Evolutionary conservation across 2,797 vertebrate species (phyloP), one percentile per base, ranked within the genome.

Genomic region (Botia almorhae): DNA sequence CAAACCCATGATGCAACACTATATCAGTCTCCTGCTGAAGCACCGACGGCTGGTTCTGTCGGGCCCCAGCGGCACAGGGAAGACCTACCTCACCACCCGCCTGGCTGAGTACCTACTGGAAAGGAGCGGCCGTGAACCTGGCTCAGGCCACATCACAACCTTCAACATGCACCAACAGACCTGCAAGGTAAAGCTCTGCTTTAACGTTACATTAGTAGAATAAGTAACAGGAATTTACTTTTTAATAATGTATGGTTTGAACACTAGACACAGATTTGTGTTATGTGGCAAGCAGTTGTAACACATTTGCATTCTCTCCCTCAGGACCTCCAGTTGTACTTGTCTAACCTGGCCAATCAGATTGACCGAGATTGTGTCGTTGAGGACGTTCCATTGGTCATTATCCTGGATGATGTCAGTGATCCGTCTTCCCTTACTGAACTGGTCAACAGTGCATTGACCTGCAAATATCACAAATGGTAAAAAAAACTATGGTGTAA

Each of bases 391-490:
- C 97, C 98, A 0, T 88, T 98, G 91, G 96, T 97, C n/a, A 93
- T 99, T 85, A 94, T 99, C 2, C 89, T 99, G 80, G 97, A 99
- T 0, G 97, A 99, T 90, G 95, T 99, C 17, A 95, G 93, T 0
- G 96, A 99, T 76, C 88, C 95, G 0, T 91, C 94, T 0, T 94
- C 94, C 78, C 94, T 96, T 89, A 98, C 96, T 0, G 97, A 99
- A 87, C 94, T 99, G 0, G 95, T 98, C 84, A 99, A 99, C 0
- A 96, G 96, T 0, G 97, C 97, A 0, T 94, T 99, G 68, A 99
- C 97, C 83, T 99, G 98, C 97, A 99, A 99, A 91, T 98, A 98
- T 86, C 97, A 99, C 89, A 98, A 97, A 95, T 98, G 98, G 98
- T 99, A 88, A 94, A 46, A 11, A 46, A 8, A 46, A 11, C 8